Base-by-base conservation (phyloP, 2,888 invertebrate species). In the Ophion ventricosus region DNA sequence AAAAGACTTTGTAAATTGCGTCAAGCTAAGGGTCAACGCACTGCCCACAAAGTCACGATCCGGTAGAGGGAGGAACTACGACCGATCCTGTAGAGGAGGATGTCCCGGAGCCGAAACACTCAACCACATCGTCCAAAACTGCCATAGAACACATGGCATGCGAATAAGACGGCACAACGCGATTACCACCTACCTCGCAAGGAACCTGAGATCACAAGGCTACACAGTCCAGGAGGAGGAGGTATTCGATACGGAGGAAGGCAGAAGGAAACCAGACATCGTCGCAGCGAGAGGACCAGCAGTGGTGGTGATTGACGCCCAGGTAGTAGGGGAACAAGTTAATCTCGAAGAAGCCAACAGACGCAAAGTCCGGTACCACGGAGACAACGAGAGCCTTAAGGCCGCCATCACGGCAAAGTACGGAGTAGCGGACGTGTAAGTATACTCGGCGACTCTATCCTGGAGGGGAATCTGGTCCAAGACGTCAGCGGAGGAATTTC, bases 141-240 rank as follows among this genome's bases (percentile, higher is more conserved):
- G 92, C 83, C 75, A 82, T 29, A 49, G 91, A 25, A 92, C 92
- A 1, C 92, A 93, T 79, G 90, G 90, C 86, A 90, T 88, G 20
- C 81, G 91, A 8, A 86, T 92, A 0, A 54, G 86, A 43, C 86
- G 92, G 11, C 93, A 93, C 57, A 86, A 92, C 14, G 90, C 88
- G 2, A 80, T 90, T 3, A 85, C 83, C 10, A 59, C 81, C 11
- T 84, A 83, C 23, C 72, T 84, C 2, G 69, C 75, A 14, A 67
- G 83, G 1, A 83, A 20, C 2, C 80, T 87, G 0, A 79, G 43
- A 20, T 63, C 17, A 0, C 43, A 49, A 2, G 49, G 49, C 14
- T 49, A 70, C 1, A 14, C 1, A 5, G 89, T 91, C 1, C 84
- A 84, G 14, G 20, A 77, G 73, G 91, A 93, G 81, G 88, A 89